Conservation (phyloP, 23 tunicate genomes). For the Ciona savignyi region DNA sequence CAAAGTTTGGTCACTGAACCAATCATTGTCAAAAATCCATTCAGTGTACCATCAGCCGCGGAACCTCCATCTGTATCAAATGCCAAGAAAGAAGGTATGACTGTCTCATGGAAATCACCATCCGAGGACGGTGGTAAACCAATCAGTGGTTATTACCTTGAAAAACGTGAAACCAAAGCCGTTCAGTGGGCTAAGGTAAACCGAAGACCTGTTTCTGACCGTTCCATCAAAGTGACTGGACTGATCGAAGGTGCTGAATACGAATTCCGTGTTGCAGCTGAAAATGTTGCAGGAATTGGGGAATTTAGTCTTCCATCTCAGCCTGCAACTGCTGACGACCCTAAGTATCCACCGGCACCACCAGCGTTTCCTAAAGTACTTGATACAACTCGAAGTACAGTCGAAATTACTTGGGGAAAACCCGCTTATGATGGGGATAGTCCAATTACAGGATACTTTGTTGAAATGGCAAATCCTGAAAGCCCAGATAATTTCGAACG, state of each 20-base stretch:
- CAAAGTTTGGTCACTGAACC: slow-evolving; percentile 44
- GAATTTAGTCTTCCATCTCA: slow-evolving; percentile 51
- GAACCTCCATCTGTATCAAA: slow-evolving; percentile 59
- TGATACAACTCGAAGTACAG: slow-evolving; percentile 60
- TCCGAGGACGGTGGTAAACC: slow-evolving; percentile 88
- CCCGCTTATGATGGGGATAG: slow-evolving; percentile 97
- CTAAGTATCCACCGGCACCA: slow-evolving; percentile 89
- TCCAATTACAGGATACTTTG: slow-evolving; percentile 69
- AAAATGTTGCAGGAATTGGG: slow-evolving; percentile 76
- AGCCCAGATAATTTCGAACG: slow-evolving; percentile 64
- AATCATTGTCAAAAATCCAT: slow-evolving; percentile 61
- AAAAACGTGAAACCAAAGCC: slow-evolving; percentile 78
- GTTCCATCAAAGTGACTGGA: slow-evolving; percentile 47
- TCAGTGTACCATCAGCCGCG: slow-evolving; percentile 61
- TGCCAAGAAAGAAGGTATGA: slow-evolving; percentile 38
- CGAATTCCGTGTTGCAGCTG: slow-evolving; percentile 85
- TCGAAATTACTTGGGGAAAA: slow-evolving; percentile 67
- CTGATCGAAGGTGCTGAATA: slow-evolving; percentile 70
- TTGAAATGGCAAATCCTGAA: slow-evolving; percentile 67
- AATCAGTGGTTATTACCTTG: slow-evolving; percentile 68
- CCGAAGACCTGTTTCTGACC: slow-evolving; percentile 58
- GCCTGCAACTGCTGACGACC: too few relatives aligned
- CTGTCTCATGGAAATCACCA: slow-evolving; percentile 81
- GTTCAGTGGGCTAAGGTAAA: slow-evolving; percentile 83
- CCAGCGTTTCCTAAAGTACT: slow-evolving; percentile 85